Evolutionary conservation across 2,888 invertebrate species (phyloP).

Genomic region (Eurytoma californica): DNA sequence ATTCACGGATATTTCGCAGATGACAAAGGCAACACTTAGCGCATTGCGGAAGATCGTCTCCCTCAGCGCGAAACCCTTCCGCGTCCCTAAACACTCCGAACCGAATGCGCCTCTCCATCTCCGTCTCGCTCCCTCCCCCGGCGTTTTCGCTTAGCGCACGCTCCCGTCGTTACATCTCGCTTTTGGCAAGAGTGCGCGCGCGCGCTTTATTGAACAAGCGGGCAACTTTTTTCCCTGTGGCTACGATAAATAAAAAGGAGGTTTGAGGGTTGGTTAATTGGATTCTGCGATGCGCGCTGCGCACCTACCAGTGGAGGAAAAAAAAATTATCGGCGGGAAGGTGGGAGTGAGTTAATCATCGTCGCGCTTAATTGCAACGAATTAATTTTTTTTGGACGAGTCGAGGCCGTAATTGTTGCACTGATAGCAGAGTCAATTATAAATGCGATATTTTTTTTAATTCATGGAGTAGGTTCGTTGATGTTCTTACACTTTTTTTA

Average conservation of each 20-base stretch:
- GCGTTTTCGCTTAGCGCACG: not conserved
- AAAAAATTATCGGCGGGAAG: conserved; percentile 6
- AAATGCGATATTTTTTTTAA: too few relatives aligned
- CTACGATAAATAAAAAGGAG: conserved; percentile 15
- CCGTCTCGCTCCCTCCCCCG: not conserved
- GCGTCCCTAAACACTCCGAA: conserved; percentile 18
- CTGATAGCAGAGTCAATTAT: too few relatives aligned
- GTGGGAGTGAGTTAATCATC: conserved; percentile 19
- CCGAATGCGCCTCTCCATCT: not conserved
- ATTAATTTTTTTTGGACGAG: not conserved
- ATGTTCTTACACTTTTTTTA: too few relatives aligned
- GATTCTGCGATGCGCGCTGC: conserved; percentile 24
- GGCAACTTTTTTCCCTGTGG: conserved; percentile 13
- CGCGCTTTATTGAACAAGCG: conserved; percentile 23
- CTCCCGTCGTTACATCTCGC: conserved; percentile 4
- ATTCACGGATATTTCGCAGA: conserved; percentile 31
- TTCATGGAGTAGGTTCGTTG: too few relatives aligned
- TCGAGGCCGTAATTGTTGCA: too few relatives aligned
- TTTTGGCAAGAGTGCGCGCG: not conserved
- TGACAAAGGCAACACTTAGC: conserved; percentile 28
- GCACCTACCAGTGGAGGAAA: not conserved
- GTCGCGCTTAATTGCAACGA: not conserved
- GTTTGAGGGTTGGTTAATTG: conserved; percentile 36
- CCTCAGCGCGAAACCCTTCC: not conserved
- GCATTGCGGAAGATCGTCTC: not conserved